Evolutionary conservation across 2,113 vertebrate species (phyloP).

Genomic region (Pomatostomus ruficeps): DNA sequence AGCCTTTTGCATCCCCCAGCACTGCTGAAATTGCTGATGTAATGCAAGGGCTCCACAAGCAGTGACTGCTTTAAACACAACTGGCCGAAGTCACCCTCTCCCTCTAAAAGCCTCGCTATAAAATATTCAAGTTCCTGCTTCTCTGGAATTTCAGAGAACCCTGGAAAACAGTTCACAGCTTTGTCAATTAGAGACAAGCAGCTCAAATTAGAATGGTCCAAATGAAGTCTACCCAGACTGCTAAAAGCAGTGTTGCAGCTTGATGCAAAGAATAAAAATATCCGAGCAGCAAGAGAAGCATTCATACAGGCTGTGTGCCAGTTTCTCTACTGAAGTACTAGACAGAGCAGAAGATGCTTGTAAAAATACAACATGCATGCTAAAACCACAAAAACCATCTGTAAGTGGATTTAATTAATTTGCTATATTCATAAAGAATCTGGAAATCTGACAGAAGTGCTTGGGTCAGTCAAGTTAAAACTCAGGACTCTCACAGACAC

Average conservation of each 20-base stretch:
- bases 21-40: fast-evolving
- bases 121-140: not conserved
- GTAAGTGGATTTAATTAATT: not conserved
- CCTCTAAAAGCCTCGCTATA: not conserved
- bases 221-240: not conserved
- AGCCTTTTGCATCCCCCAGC: not conserved
- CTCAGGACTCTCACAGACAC: not conserved
- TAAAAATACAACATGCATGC: not conserved
- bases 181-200: not conserved
- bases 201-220: not conserved
- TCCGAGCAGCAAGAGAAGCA: not conserved
- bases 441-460: not conserved
- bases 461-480: not conserved
- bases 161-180: not conserved
- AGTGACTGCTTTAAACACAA: fast-evolving
- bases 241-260: not conserved
- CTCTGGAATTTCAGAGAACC: not conserved
- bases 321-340: not conserved
- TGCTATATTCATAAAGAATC: not conserved
- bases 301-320: not conserved
- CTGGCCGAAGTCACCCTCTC: not conserved
- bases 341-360: not conserved
- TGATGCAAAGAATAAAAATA: not conserved
- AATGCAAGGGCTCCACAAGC: fast-evolving
- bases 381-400: not conserved